Evolutionary conservation across 1,140 invertebrate genomes (phyloP).

Genomic region (Drosophila auraria): DNA sequence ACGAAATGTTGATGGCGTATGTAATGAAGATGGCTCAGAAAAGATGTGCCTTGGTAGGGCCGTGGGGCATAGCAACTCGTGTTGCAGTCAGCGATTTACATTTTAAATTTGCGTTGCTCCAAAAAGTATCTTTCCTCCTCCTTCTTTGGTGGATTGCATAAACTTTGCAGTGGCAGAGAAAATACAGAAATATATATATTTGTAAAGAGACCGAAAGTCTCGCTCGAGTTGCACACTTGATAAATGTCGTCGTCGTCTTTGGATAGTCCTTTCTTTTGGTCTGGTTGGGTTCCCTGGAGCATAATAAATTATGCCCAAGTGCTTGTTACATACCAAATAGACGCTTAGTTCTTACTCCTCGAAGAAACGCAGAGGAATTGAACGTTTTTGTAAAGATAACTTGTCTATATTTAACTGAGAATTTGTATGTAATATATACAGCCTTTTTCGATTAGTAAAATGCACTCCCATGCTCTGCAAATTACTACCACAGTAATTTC

Average conservation of each 20-base stretch:
- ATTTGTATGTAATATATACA: not conserved
- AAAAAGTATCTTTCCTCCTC: constrained; percentile 1
- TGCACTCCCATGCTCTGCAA: not conserved
- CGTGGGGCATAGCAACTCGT: constrained; percentile 51
- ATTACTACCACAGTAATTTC: not conserved
- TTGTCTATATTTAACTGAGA: constrained; percentile 6
- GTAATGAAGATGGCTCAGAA: constrained; percentile 30
- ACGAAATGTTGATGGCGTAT: constrained; percentile 5
- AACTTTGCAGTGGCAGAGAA: constrained; percentile 34
- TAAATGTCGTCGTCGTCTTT: constrained; percentile 64
- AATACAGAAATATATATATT: constrained; percentile 13
- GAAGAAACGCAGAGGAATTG: not conserved
- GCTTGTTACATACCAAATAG: constrained; percentile 36
- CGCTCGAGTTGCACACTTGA: constrained; percentile 63
- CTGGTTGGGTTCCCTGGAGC: constrained; percentile 43
- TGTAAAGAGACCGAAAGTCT: constrained; percentile 26
- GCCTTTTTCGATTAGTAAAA: not conserved
- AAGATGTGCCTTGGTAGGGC: constrained; percentile 22
- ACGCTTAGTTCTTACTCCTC: constrained; percentile 17
- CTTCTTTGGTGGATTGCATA: constrained; percentile 29
- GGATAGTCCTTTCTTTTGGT: constrained; percentile 17
- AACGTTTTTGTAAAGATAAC: constrained; percentile 14
- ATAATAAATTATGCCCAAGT: constrained; percentile 73
- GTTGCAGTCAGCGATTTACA: constrained; percentile 64
- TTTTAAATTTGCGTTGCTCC: constrained; percentile 50